These are phyloP conservation scores for Smittia aterrima DNA, from an alignment of 2,888 invertebrate species.

Conservation along the genomic window DNA sequence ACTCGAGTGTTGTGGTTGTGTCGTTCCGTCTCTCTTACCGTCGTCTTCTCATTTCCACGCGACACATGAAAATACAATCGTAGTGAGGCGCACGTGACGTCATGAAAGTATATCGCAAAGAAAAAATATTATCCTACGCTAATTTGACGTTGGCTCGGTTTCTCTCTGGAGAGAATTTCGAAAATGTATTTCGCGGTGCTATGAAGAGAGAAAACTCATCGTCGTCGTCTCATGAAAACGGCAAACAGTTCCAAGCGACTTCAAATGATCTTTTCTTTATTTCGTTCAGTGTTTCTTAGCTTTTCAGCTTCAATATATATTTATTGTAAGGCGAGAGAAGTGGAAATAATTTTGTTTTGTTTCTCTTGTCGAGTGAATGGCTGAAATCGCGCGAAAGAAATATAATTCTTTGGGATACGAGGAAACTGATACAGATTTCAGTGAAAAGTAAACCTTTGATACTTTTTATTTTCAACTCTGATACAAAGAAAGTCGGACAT, in stretches of 20 bases:
- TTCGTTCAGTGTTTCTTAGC: constrained; percentile 17
- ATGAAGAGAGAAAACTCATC: background rate
- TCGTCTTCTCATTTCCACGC: constrained; percentile 7
- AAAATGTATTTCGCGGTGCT: background rate
- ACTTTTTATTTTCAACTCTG: background rate
- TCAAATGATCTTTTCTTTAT: constrained; percentile 37
- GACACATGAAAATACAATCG: background rate
- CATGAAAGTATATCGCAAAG: background rate
- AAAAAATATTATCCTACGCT: constrained; percentile 11
- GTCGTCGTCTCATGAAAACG: background rate
- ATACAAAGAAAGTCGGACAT: background rate
- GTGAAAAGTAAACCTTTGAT: no score
- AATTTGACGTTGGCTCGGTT: background rate
- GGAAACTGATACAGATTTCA: no score
- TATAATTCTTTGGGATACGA: background rate
- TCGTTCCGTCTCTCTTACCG: background rate
- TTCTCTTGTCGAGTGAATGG: constrained; percentile 31
- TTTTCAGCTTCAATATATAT: constrained; percentile 34
- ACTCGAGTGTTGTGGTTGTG: background rate
- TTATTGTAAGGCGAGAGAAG: constrained; percentile 31
- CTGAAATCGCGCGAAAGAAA: background rate
- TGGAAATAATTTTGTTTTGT: constrained; percentile 35
- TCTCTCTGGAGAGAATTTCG: constrained; percentile 14
- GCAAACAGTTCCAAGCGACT: constrained; percentile 27
- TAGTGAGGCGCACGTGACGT: background rate